Evolutionary conservation across 2,888 invertebrate genomes (phyloP).

Genomic region (Hymenopus coronatus): DNA sequence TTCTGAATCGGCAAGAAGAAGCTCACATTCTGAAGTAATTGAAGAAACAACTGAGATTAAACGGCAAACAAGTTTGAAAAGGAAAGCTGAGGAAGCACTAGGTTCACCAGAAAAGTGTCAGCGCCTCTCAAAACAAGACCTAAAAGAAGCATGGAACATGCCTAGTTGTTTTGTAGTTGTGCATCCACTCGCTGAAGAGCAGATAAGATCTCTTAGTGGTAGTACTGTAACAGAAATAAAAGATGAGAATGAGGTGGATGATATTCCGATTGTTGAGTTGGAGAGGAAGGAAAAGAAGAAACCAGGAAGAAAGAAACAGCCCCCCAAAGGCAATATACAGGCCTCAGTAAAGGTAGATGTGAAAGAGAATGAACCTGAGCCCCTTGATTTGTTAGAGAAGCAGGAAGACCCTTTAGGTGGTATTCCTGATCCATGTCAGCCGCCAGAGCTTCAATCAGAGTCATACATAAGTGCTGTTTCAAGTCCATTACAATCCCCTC

Average conservation of each 20-base stretch:
- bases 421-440: background rate
- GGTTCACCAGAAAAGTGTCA: background rate
- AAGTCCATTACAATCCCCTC: background rate
- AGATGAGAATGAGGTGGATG: background rate
- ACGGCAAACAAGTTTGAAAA: background rate
- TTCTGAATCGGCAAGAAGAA: background rate
- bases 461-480: background rate
- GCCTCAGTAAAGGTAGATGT: background rate
- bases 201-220: background rate
- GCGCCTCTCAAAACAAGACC: background rate
- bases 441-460: background rate
- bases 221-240: background rate
- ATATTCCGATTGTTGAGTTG: background rate
- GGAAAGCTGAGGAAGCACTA: background rate
- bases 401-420: background rate
- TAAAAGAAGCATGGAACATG: background rate
- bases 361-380: background rate
- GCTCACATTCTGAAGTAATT: background rate
- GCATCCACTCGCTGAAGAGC: background rate
- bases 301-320: background rate
- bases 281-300: background rate
- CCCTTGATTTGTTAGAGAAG: background rate
- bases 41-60: background rate
- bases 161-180: conserved; percentile 1
- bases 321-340: background rate